These are phyloP conservation scores for Lottia gigantea DNA, from an alignment of 2,888 invertebrate species.

Conservation along the genomic window DNA sequence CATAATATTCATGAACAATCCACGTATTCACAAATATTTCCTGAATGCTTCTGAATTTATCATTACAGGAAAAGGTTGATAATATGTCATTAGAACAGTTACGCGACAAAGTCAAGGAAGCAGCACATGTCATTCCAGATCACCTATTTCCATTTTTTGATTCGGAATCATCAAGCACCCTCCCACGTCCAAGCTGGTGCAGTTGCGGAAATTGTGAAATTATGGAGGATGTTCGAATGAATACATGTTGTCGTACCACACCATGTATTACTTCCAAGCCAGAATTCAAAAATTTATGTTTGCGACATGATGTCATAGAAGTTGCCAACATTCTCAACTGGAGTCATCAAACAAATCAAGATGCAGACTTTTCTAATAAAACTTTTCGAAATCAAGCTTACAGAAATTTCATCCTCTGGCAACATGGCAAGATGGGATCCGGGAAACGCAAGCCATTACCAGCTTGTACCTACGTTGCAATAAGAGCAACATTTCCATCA, in stretches of 20 bases:
- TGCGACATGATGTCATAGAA: constrained; percentile 15
- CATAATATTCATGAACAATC: too few relatives aligned
- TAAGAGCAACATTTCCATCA: constrained; percentile 8
- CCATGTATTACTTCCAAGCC: constrained; percentile 10
- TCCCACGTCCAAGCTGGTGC: neutral
- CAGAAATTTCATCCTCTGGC: constrained; percentile 17
- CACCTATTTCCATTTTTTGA: too few relatives aligned
- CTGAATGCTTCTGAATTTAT: too few relatives aligned
- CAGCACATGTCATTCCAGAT: too few relatives aligned
- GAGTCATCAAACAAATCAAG: neutral
- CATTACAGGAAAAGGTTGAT: too few relatives aligned
- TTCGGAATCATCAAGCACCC: too few relatives aligned
- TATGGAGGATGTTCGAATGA: constrained; percentile 6
- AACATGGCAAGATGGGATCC: constrained; percentile 9
- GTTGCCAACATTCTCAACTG: constrained; percentile 16
- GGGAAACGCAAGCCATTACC: constrained; percentile 3
- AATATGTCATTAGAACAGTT: too few relatives aligned
- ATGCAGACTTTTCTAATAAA: neutral
- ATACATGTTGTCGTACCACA: neutral
- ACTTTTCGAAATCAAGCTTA: constrained; percentile 15
- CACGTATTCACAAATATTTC: too few relatives aligned
- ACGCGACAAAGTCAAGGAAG: too few relatives aligned
- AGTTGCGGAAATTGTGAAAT: neutral
- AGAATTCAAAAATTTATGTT: constrained; percentile 11
- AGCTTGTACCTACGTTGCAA: neutral